phyloP scores from a whole-genome alignment of 2,888 invertebrate species.

The Hymenopus coronatus region DNA sequence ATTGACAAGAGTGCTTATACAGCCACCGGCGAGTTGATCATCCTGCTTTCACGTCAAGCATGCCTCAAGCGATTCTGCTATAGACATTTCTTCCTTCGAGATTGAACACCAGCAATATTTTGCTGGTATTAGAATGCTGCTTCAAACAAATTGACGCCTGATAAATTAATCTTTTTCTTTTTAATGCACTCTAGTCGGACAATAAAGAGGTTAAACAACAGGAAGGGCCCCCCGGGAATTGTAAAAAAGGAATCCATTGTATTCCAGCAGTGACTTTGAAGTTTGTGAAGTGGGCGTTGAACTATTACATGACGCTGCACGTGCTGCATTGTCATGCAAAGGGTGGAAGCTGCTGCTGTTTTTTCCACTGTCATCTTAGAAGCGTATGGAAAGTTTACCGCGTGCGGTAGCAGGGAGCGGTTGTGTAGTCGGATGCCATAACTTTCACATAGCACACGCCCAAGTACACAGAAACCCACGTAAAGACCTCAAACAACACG shows the following conservation, averaged over 20 bases:
- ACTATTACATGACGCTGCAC: neutral
- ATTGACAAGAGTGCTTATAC: no score
- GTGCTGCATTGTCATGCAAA: neutral
- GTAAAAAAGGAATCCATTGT: neutral
- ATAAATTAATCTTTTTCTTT: neutral
- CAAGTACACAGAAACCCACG: neutral
- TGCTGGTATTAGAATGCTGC: neutral
- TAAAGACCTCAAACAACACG: neutral
- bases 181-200: neutral
- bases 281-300: neutral
- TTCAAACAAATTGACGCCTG: neutral
- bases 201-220: neutral
- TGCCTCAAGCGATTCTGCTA: no score
- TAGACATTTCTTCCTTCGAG: no score
- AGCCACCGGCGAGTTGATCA: no score
- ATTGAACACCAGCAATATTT: neutral
- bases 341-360: neutral
- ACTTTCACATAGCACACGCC: neutral
- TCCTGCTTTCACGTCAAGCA: no score
- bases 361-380: neutral
- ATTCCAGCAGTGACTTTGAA: neutral
- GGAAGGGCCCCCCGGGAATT: neutral
- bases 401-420: neutral
- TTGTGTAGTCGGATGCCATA: neutral
- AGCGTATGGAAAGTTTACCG: neutral